These are phyloP conservation scores for Okamejei kenojei DNA, from an alignment of 2,797 vertebrate genomes.

Conservation along the genomic window DNA sequence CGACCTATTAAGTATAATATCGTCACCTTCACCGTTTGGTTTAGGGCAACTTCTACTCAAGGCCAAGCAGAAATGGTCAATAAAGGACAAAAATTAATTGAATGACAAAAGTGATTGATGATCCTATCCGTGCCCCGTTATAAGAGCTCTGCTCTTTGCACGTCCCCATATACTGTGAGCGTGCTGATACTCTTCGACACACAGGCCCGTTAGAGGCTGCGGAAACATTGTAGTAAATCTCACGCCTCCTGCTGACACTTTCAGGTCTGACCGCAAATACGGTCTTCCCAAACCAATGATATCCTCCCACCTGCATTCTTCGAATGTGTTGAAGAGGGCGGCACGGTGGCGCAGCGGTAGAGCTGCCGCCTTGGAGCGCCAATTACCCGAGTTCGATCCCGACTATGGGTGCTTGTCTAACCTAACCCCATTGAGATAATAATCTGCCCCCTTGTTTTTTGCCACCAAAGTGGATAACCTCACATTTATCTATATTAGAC, in stretches of 20 bases:
- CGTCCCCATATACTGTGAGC: background rate
- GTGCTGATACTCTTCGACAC: background rate
- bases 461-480: too few relatives aligned
- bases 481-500: too few relatives aligned
- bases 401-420: too few relatives aligned
- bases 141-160: background rate
- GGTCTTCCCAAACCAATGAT: background rate
- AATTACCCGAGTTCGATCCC: too few relatives aligned
- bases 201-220: background rate
- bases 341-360: too few relatives aligned
- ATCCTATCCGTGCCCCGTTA: background rate
- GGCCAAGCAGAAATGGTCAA: background rate
- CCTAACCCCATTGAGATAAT: too few relatives aligned
- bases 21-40: background rate
- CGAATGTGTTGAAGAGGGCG: too few relatives aligned
- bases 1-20: background rate
- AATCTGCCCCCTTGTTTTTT: too few relatives aligned
- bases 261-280: background rate
- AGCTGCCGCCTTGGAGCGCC: too few relatives aligned
- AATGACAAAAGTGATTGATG: background rate
- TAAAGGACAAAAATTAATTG: background rate
- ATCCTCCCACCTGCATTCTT: background rate
- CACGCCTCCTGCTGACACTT: background rate
- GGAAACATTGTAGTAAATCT: background rate
- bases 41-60: background rate